Evolutionary conservation across 2,113 vertebrate genomes (phyloP).

Genomic region (Saccopteryx leptura): DNA sequence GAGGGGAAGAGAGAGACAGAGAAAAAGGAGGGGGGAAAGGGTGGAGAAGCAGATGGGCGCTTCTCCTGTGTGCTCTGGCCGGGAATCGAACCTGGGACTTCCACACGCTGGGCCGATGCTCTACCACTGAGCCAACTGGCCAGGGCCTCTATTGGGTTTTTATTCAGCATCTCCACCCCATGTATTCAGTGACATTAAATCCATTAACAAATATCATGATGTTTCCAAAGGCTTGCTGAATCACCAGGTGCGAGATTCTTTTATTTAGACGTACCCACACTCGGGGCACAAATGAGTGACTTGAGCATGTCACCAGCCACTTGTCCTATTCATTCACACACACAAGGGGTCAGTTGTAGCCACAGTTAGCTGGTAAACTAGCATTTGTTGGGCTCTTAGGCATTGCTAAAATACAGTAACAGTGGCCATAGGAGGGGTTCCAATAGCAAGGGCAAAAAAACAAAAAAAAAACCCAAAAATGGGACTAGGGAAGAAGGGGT

Average conservation of each 20-base stretch:
- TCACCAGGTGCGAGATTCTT: neutral
- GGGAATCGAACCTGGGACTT: too few relatives aligned
- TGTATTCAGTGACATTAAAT: accelerated
- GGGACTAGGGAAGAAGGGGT: neutral
- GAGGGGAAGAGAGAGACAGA: too few relatives aligned
- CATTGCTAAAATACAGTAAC: neutral
- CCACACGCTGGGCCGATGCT: too few relatives aligned
- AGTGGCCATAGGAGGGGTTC: neutral
- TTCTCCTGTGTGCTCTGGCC: too few relatives aligned
- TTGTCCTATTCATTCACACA: conserved; percentile 17
- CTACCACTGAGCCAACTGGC: too few relatives aligned
- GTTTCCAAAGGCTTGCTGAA: neutral
- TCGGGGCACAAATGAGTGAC: neutral
- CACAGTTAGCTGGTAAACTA: conserved; percentile 1
- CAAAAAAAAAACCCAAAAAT: too few relatives aligned
- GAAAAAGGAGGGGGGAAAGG: too few relatives aligned
- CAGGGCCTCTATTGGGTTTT: neutral
- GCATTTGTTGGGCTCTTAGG: neutral
- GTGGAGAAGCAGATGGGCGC: too few relatives aligned
- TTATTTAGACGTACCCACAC: neutral
- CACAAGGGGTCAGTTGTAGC: conserved; percentile 28
- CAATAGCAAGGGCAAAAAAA: neutral
- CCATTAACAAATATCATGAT: neutral
- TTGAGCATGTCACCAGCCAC: conserved; percentile 49
- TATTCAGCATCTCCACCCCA: neutral